Base-by-base conservation (phyloP, 2,888 invertebrate genomes). In the Drosophila flavopinicola region DNA sequence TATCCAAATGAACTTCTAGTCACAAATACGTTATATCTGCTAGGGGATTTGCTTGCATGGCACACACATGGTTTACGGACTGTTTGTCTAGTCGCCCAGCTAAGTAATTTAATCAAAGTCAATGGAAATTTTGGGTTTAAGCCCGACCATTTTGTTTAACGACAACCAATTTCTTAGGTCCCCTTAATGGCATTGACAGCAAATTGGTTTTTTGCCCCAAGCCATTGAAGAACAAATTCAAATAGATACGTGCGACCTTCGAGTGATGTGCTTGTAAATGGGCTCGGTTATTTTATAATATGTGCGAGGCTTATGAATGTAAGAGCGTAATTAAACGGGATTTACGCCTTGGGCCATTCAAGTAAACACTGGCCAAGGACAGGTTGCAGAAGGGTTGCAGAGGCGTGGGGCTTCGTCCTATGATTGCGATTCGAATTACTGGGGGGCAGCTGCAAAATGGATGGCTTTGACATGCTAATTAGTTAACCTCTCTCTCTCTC, bases 391-490 rank as follows among this genome's bases (percentile, higher is more conserved):
- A 13, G 47, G 41, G 38, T 24, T 32, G 20, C 4, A 2, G 20
- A 3, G 23, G 3, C 7, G 20, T 32, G 33, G 47, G 30, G 33
- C 42, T 17, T 42, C 29, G 13, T 39, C 15, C 13, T 24, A 42
- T 53, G 54, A 52, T 73, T 54, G 49, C 49, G 44, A 38, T 42
- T 57, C 65, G 60, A 41, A 53, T 57, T 65, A 54, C 53, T 44
- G 59, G 53, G 56, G 59, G 53, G 56, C 53, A 61, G 42, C 39
- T 60, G 67, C 54, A 56, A 80, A 79, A 79, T 79, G 66, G 74
- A 79, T 85, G 86, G 67, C 84, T 80, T 86, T 85, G 80, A 85
- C 80, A 85, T 80, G 80, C 68, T 86, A 86, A 80, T 80, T 80
- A 83, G 84, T 77, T 86, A 77, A 77, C 71, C 80, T 71, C 52